Conservation (phyloP, 2,113 vertebrate genomes). For the Lagopus leucura region DNA sequence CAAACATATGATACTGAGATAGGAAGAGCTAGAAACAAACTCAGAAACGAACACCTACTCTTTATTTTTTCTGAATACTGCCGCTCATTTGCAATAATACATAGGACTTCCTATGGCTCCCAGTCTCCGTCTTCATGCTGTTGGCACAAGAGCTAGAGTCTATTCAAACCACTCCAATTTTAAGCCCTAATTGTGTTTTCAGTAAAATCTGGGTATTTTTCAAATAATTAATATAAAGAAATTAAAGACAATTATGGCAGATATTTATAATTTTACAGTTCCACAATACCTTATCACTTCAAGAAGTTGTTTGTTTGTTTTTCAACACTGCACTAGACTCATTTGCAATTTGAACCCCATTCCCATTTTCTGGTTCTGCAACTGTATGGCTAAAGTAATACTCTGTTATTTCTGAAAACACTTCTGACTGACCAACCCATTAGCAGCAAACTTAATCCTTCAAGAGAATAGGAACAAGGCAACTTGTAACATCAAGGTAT, state of each 20-base stretch:
- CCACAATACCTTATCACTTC: background rate
- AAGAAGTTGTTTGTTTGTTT: rapidly evolving
- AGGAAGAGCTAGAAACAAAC: background rate
- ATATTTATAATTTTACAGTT: background rate
- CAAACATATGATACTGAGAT: background rate
- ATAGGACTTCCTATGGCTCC: background rate
- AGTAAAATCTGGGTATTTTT: background rate
- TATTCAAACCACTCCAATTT: background rate
- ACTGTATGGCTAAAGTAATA: background rate
- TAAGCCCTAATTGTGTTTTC: background rate
- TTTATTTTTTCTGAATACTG: background rate
- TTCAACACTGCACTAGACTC: background rate
- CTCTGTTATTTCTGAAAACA: background rate
- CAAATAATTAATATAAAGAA: background rate
- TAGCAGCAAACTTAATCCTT: background rate
- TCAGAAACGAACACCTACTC: background rate
- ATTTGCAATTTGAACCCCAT: background rate
- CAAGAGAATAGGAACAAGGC: background rate
- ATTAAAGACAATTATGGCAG: background rate
- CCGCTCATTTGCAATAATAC: background rate
- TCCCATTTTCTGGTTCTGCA: background rate
- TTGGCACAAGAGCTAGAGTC: background rate
- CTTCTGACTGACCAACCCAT: background rate
- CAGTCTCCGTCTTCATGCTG: background rate
- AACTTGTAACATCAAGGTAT: background rate